Base-by-base conservation (phyloP, 2,888 invertebrate genomes). In the Coleophora deauratella region DNA sequence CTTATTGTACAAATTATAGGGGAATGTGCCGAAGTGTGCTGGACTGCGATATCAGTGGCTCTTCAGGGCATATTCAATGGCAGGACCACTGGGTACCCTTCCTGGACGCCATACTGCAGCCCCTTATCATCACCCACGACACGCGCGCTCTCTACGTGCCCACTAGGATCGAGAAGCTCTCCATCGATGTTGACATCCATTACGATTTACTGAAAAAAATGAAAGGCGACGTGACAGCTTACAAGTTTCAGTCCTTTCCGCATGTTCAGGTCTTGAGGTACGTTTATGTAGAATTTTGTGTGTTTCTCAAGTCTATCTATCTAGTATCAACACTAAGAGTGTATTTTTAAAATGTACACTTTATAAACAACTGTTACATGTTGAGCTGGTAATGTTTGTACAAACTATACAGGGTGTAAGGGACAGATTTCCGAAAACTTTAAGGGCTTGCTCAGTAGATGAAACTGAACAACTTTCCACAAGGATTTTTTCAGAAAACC, bases 31-130 rank as follows among this genome's bases (percentile, higher is more conserved):
- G 88, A 37, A 89, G 91, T 4, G 81, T 91, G 1, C 55, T 84
- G 4, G 80, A 82, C 4, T 84, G 88, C 50, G 86, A 85, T 52
- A 68, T 84, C 9, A 73, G 84, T 44, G 87, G 87, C 31, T 80
- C 75, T 1, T 72, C 75, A 1, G 89, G 88, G 1, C 72, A 76
- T 12, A 63, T 89, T 4, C 70, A 86, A 37, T 96, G 95, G 95
- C 86, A 88, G 36, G 91, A 91, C 56, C 94, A 94, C 73, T 97
- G 96, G 96, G 91, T 94, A 6, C 89, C 93, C 2, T 95, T 95
- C 70, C 88, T 97, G 79, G 97, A 97, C 75, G 92, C 93, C 27
- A 91, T 97, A 90, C 82, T 97, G n/a, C 97, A 97, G 72, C 89
- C 94, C 55, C 88, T 90, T 54, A 90, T 96, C 36, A 66, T 95